Evolutionary conservation across 2,797 vertebrate genomes (phyloP).

Genomic region (Sebastes glaucus): DNA sequence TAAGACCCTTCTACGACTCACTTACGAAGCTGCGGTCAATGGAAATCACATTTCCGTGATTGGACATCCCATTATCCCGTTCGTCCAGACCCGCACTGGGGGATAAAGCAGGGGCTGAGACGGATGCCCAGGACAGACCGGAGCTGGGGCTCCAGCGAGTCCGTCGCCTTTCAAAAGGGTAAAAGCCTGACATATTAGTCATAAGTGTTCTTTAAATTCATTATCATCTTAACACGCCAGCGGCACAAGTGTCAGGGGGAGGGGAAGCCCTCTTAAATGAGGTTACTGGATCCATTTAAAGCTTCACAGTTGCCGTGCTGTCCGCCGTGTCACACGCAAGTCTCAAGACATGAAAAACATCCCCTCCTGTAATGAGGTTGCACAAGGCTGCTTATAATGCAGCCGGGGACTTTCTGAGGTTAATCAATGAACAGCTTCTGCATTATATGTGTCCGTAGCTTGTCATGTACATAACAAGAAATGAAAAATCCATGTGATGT

Average conservation of each 20-base stretch:
- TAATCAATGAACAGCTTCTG: conserved; percentile 73
- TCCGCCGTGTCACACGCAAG: conserved; percentile 79
- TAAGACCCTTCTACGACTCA: conserved; percentile 87
- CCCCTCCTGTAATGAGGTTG: conserved; percentile 72
- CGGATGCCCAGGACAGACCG: conserved; percentile 79
- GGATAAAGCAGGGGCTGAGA: conserved; percentile 78
- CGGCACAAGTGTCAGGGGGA: conserved; percentile 82
- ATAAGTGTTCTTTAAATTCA: conserved; percentile 92
- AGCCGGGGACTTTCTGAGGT: conserved; percentile 62
- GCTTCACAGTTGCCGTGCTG: conserved; percentile 81
- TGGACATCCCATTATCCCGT: conserved; percentile 90
- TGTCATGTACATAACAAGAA: conserved; percentile 1
- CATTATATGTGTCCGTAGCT: conserved; percentile 47
- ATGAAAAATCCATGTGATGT: conserved; percentile 28
- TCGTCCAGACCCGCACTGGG: conserved; percentile 78
- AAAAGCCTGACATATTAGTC: conserved; percentile 88
- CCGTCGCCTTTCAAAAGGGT: conserved; percentile 86
- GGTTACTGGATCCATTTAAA: conserved; percentile 85
- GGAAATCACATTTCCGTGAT: conserved; percentile 91
- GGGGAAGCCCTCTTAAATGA: conserved; percentile 81
- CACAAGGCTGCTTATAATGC: conserved; percentile 69
- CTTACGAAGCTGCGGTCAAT: conserved; percentile 87
- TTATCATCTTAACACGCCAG: conserved; percentile 86
- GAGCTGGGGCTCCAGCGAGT: conserved; percentile 85
- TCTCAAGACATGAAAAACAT: conserved; percentile 78